These are phyloP conservation scores for Pandion haliaetus DNA, from an alignment of 2,113 vertebrate genomes.

Conservation along the genomic window DNA sequence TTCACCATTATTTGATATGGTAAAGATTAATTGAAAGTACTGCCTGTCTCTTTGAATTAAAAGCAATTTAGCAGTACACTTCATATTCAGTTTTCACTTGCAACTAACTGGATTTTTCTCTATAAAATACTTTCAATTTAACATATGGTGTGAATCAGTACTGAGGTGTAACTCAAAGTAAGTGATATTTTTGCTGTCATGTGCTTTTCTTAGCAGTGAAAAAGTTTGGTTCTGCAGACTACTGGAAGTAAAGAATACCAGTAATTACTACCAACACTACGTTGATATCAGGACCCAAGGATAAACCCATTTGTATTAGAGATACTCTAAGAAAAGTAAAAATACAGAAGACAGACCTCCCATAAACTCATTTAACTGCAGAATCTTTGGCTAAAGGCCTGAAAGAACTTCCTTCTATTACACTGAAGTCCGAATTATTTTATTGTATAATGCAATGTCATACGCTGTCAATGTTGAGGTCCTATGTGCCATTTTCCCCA, in stretches of 20 bases:
- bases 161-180: background rate
- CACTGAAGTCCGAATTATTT: background rate
- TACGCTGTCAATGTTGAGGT: background rate
- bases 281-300: background rate
- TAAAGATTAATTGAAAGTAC: background rate
- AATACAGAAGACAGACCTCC: background rate
- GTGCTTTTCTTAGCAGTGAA: background rate
- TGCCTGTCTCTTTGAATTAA: background rate
- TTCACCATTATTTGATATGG: background rate
- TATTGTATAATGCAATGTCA: background rate
- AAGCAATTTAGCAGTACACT: background rate
- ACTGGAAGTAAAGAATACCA: background rate
- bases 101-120: background rate
- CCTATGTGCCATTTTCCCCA: background rate
- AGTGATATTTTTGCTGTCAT: background rate
- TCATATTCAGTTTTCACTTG: background rate
- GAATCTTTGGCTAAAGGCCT: background rate
- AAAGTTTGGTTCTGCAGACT: background rate
- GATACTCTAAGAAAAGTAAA: background rate
- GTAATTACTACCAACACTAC: background rate
- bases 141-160: background rate
- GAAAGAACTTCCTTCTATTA: background rate
- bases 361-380: background rate
- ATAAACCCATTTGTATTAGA: background rate
- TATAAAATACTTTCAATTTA: background rate